Evolutionary conservation across 1,140 invertebrate genomes (phyloP).

Genomic region (Drosophila guanche): DNA sequence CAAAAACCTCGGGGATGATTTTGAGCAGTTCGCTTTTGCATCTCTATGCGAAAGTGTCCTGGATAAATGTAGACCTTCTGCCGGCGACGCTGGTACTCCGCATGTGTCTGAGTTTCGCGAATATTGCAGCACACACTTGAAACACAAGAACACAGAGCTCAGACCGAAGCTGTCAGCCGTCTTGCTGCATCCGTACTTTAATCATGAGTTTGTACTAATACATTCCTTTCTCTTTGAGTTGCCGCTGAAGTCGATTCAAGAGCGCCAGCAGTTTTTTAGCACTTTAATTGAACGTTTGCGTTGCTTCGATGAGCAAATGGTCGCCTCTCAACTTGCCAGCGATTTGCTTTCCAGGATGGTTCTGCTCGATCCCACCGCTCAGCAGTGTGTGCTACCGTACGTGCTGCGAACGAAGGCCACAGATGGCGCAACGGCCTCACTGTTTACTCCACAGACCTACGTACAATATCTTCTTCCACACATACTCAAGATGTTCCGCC

Average conservation of each 20-base stretch:
- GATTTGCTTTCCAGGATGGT: conserved; percentile 92
- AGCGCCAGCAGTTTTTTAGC: conserved; percentile 91
- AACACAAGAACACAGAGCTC: conserved; percentile 85
- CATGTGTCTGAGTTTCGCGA: conserved; percentile 88
- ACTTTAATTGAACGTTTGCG: conserved; percentile 87
- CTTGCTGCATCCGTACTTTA: conserved; percentile 90
- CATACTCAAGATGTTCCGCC: conserved; percentile 90
- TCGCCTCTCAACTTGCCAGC: conserved; percentile 90
- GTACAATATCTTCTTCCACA: conserved; percentile 89
- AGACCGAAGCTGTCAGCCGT: conserved; percentile 87
- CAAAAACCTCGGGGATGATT: conserved; percentile 59
- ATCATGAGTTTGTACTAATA: conserved; percentile 92
- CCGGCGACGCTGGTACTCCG: conserved; percentile 68
- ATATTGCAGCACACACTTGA: conserved; percentile 87
- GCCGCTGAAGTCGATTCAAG: conserved; percentile 89
- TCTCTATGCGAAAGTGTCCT: conserved; percentile 90
- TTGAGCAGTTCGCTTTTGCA: conserved; percentile 93
- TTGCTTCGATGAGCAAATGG: conserved; percentile 89
- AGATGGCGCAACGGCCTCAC: conserved; percentile 73
- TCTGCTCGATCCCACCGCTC: conserved; percentile 90
- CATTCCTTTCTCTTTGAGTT: conserved; percentile 92
- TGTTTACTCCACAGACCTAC: conserved; percentile 88
- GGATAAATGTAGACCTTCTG: conserved; percentile 81
- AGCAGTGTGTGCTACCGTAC: conserved; percentile 89
- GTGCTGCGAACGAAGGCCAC: conserved; percentile 89